Evolutionary conservation across 2,888 invertebrate genomes (phyloP), one percentile per base, ranked within the genome.

Genomic region (Polydrusus cervinus): DNA sequence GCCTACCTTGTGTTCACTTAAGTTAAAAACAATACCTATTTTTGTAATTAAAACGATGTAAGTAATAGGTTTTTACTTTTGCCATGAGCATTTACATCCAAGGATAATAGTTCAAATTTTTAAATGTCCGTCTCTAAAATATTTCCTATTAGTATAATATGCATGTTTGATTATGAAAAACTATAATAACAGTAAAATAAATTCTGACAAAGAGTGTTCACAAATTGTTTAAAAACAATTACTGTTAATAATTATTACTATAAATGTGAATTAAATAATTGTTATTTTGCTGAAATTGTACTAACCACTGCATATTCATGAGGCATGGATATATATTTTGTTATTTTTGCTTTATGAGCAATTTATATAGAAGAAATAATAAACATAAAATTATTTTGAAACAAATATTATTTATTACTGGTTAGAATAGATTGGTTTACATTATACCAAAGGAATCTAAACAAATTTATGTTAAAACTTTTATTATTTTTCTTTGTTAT

Each of bases 181-280:
- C 30, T 64, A 47, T 34, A 30, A 49, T 64, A 64, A 49, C 62
- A 62, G 47, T 47, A 34, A 64, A 64, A 49, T 64, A 49, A 64
- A 64, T 49, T 64, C 49, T 18, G 20, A 25, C 25, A 64, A 64
- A 64, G 47, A 49, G 49, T 64, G 64, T 64, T 45, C 49, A 64
- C 64, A 47, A 64, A 67, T 67, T 67, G 67, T 67, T 49, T 53
- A 20, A 67, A 67, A 67, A 67, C 67, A 53, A 67, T 67, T 67
- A 67, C 43, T 25, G 55, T 53, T 55, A 38, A 67, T 67, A 67
- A 55, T 67, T 51, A 67, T 67, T 67, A 40, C 55, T 40, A 8
- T 43, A 55, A 55, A 67, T 20, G 55, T 34, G 67, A 67, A 67
- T 67, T 67, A 67, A 67, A 67, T 67, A 67, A 67, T 67, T 67